Evolutionary conservation across 2,113 vertebrate genomes (phyloP).

Genomic region (Oreochromis niloticus): DNA sequence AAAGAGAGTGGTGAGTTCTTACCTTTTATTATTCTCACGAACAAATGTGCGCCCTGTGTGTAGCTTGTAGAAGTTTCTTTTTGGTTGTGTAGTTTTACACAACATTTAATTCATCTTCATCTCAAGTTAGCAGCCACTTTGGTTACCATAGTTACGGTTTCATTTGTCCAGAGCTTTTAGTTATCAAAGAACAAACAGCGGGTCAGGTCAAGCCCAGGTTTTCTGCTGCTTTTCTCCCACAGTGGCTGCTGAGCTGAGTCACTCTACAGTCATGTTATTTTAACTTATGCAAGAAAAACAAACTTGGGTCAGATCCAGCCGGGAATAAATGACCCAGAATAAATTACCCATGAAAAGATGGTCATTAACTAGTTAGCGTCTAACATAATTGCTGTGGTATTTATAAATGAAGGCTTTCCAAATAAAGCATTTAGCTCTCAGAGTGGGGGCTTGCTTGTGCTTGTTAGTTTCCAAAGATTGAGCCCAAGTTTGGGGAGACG

Average conservation of each 20-base stretch:
- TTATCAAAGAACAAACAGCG: neutral
- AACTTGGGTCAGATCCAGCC: neutral
- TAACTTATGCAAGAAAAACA: neutral
- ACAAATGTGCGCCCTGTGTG: neutral
- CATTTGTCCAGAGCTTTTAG: neutral
- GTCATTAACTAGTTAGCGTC: neutral
- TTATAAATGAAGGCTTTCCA: neutral
- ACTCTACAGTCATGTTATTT: neutral
- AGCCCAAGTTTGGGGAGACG: neutral
- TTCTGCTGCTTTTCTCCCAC: neutral
- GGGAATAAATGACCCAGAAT: neutral
- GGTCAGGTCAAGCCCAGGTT: neutral
- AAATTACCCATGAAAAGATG: neutral
- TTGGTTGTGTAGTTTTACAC: neutral
- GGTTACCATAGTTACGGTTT: conserved; percentile 3
- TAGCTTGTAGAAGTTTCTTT: neutral
- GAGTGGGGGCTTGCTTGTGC: neutral
- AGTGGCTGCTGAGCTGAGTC: neutral
- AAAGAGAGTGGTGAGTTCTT: conserved; percentile 85
- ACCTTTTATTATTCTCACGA: neutral
- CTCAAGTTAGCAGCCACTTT: neutral
- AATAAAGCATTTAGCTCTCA: neutral
- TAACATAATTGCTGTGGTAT: neutral
- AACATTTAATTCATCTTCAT: neutral
- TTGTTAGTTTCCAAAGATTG: neutral